phyloP scores from a whole-genome alignment of 37 sponge, comb jelly and placozoan species.

The Chondrilla cf. caribensis region DNA sequence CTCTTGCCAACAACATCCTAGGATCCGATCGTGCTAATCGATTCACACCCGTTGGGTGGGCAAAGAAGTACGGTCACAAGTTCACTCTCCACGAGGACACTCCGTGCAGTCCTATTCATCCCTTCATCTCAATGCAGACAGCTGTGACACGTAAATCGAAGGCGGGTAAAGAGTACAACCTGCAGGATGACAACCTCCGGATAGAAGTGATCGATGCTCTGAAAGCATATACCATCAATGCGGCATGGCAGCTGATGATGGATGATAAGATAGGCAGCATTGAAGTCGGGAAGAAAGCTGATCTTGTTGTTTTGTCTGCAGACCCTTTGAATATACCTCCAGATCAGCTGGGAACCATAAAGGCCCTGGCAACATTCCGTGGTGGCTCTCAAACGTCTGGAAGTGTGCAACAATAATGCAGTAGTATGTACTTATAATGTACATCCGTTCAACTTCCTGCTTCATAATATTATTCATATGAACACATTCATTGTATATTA shows the following conservation, averaged over 20 bases:
- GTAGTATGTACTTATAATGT: too few relatives aligned
- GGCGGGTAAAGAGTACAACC: not conserved
- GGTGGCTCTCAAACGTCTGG: conserved; percentile 22
- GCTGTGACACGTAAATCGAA: conserved; percentile 36
- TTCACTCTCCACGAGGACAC: conserved; percentile 51
- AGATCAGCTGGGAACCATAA: conserved; percentile 30
- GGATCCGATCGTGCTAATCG: conserved; percentile 39
- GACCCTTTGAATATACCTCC: conserved; percentile 44
- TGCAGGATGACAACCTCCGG: conserved; percentile 14
- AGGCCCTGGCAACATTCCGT: conserved; percentile 38
- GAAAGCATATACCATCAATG: conserved; percentile 58
- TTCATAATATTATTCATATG: too few relatives aligned
- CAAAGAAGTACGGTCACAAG: conserved; percentile 11
- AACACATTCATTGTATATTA: too few relatives aligned
- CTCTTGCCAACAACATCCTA: conserved; percentile 38
- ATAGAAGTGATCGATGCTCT: conserved; percentile 45
- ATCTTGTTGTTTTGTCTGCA: conserved; percentile 50
- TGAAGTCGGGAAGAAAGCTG: conserved; percentile 72
- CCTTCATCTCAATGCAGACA: conserved; percentile 35
- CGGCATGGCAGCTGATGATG: conserved; percentile 59
- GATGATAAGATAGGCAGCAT: conserved; percentile 60
- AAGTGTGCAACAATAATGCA: too few relatives aligned
- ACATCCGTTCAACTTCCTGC: too few relatives aligned
- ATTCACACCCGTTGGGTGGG: conserved; percentile 30
- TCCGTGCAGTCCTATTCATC: conserved; percentile 30